Evolutionary conservation across 2,888 invertebrate genomes (phyloP), one percentile per base, ranked within the genome.

Genomic region (Phlogophora meticulosa): DNA sequence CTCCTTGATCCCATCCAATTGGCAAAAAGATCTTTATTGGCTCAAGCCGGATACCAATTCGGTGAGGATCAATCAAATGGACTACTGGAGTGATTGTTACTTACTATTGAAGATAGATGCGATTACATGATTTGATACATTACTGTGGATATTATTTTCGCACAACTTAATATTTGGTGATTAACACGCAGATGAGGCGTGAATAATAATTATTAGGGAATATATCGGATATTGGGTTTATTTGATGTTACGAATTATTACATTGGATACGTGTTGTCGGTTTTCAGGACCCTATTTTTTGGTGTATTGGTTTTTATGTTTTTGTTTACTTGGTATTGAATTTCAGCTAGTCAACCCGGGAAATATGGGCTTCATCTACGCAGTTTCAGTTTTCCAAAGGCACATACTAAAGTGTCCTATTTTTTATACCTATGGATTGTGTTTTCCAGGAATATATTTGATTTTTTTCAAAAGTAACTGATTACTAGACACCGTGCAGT

Each of bases 11-110:
- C 88, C 82, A 86, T 85, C 88, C 91, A 89, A 93, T 92, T 90
- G 92, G 90, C 87, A 88, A 91, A 92, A 92, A 90, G 86, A 91
- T 92, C 91, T 92, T 89, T 91, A 92, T 91, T 92, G 91, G 89
- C 87, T 88, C 84, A 90, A 90, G 87, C 87, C 88, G 91, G 89
- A 89, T 87, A 88, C 86, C 87, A 86, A 90, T 90, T 89, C 85
- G 79, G 82, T 60, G 75, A 83, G 86, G 88, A 90, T 91, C 91
- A 91, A 90, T 91, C 88, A 91, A 87, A 86, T 87, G 83, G 87
- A 83, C 88, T 86, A 85, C 84, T 84, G 76, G 83, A 89, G 87
- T 87, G 89, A 89, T 90, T 91, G 90, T 90, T 88, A 88, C 88
- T 85, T 76, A 83, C 78, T 81, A 66, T 70, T 77, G 68, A 75